Conservation (phyloP, 2,113 vertebrate genomes). For the Lepisosteus osseus region DNA sequence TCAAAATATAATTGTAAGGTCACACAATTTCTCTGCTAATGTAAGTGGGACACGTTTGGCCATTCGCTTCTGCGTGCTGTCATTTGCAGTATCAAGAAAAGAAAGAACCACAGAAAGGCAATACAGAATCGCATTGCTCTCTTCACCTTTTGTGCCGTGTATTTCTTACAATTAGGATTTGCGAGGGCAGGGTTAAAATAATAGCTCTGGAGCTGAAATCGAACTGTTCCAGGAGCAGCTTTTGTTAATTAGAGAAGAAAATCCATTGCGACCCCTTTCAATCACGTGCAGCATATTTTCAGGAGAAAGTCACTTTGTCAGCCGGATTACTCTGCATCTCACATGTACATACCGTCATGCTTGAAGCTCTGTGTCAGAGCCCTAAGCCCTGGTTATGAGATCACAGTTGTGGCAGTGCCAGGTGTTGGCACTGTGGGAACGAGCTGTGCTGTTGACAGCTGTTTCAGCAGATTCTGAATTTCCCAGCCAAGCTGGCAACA, state of each 20-base stretch:
- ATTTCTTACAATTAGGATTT: no score
- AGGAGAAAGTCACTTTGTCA: neutral
- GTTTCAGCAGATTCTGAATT: slow-evolving; percentile 52
- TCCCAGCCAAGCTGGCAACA: slow-evolving; percentile 56
- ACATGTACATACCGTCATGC: slow-evolving; percentile 16
- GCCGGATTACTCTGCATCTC: neutral
- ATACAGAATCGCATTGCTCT: no score
- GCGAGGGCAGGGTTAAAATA: no score
- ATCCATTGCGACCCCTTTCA: neutral
- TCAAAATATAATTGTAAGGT: no score
- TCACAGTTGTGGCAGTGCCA: slow-evolving; percentile 45
- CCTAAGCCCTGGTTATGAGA: slow-evolving; percentile 36
- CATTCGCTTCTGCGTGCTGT: no score
- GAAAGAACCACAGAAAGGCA: no score
- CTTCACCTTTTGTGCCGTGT: no score
- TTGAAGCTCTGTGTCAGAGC: slow-evolving; percentile 38
- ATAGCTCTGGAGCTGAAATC: no score
- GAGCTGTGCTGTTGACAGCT: slow-evolving; percentile 59
- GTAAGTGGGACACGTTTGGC: no score
- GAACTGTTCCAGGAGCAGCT: no score
- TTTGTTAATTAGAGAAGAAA: neutral
- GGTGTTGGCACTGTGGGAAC: slow-evolving; percentile 62
- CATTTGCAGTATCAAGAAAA: no score
- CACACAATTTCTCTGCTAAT: no score
- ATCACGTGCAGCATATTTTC: neutral